phyloP scores from a whole-genome alignment of 30 jellyfish, hydroid and myxozoan species.

The Aurelia sp. region DNA sequence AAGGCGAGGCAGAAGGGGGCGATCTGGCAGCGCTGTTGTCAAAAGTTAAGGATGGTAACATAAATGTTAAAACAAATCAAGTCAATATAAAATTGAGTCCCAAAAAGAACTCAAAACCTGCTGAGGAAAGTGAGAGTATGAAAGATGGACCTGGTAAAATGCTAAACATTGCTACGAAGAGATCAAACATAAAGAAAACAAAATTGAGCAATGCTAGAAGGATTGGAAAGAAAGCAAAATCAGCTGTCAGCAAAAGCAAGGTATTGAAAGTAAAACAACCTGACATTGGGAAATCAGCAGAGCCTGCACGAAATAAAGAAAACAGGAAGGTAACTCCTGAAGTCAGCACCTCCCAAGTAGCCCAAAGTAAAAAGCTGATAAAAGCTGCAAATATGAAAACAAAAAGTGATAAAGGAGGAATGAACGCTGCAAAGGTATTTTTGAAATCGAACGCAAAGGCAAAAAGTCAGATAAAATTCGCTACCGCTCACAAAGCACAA shows the following conservation, averaged over 20 bases:
- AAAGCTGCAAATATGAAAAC: neutral
- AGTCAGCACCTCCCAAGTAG: neutral
- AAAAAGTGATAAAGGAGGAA: no score
- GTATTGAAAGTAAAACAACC: neutral
- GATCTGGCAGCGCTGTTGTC: constrained; percentile 27
- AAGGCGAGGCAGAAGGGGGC: constrained; percentile 12
- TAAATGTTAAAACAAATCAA: constrained; percentile 37
- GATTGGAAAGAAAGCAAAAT: neutral
- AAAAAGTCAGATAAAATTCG: constrained; percentile 12
- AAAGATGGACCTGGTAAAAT: constrained; percentile 24
- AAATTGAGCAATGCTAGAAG: neutral
- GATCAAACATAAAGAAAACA: neutral
- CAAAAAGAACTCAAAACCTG: neutral
- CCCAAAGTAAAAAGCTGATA: neutral
- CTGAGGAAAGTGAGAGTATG: neutral
- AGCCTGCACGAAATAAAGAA: neutral
- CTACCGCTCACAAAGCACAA: constrained; percentile 18
- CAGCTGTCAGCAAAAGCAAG: neutral
- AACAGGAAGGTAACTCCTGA: neutral
- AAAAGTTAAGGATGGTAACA: constrained; percentile 19
- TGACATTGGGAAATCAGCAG: neutral
- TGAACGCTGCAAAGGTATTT: neutral
- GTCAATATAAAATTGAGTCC: constrained; percentile 43
- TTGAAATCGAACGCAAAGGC: neutral
- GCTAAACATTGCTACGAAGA: constrained; percentile 21